phyloP scores from a whole-genome alignment of 1,140 invertebrate species.

The Drosophila nigromelanica region DNA sequence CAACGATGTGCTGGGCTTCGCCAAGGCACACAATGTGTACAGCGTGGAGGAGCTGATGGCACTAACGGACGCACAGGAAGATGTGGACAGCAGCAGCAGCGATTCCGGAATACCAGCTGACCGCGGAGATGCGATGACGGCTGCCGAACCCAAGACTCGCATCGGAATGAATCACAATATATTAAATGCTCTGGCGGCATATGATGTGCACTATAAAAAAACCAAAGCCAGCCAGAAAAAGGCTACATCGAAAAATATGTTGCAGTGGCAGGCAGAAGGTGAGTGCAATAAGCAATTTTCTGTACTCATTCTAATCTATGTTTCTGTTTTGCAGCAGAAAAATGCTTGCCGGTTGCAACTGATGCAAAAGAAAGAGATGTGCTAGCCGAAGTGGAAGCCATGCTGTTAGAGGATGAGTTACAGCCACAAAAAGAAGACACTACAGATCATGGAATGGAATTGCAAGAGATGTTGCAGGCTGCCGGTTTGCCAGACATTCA shows the following conservation, averaged over 20 bases:
- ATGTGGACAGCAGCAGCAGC: slow-evolving; percentile 16
- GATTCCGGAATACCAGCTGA: not conserved
- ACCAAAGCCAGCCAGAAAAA: not conserved
- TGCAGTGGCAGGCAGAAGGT: slow-evolving; percentile 6
- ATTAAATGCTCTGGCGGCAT: slow-evolving; percentile 1
- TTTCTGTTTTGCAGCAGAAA: not conserved
- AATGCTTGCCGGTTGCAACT: not conserved
- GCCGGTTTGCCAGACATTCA: not conserved
- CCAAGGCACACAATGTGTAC: slow-evolving; percentile 49
- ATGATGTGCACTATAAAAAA: slow-evolving; percentile 20
- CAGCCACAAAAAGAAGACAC: not conserved
- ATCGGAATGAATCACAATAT: slow-evolving; percentile 13
- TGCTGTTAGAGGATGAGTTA: slow-evolving; percentile 26
- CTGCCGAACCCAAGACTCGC: not conserved
- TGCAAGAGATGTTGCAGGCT: not conserved
- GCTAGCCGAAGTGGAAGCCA: slow-evolving; percentile 43
- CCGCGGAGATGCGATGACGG: not conserved
- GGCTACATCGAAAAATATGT: not conserved
- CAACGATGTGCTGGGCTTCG: slow-evolving; percentile 44
- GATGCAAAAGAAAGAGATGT: slow-evolving; percentile 12
- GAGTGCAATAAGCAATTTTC: not conserved
- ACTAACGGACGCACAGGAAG: not conserved
- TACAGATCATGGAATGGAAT: not conserved
- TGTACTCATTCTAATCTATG: not conserved
- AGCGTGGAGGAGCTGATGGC: slow-evolving; percentile 56